These are phyloP conservation scores for Spodoptera picta DNA, from an alignment of 2,888 invertebrate genomes.

Conservation along the genomic window DNA sequence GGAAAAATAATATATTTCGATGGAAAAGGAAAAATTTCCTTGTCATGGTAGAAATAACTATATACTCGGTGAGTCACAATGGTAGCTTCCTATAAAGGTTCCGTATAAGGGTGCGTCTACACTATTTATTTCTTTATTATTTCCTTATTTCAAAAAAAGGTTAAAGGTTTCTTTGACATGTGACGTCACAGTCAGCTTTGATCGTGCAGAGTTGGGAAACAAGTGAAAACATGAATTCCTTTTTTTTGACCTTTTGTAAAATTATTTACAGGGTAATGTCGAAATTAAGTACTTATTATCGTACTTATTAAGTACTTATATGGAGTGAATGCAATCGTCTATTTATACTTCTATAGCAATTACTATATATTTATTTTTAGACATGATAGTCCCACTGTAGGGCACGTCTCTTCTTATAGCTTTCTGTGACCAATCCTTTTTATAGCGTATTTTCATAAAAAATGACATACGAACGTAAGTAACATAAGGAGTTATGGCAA, in stretches of 20 bases:
- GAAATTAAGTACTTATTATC: no score
- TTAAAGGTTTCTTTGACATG: slow-evolving; percentile 9
- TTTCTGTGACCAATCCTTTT: no score
- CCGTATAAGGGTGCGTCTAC: slow-evolving; percentile 9
- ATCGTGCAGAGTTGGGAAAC: slow-evolving; percentile 7
- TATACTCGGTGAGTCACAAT: slow-evolving; percentile 15
- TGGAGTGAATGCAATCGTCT: no score
- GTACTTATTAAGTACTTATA: no score
- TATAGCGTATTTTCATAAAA: no score
- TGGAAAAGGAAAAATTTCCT: slow-evolving; percentile 8
- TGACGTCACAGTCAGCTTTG: slow-evolving; percentile 17
- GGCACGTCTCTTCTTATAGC: no score
- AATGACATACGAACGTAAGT: no score
- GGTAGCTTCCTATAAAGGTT: slow-evolving; percentile 2
- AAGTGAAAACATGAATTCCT: no score
- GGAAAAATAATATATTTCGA: slow-evolving; percentile 18
- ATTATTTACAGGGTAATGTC: background rate
- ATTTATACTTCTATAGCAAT: no score
- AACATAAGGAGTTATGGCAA: no score
- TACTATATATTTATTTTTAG: no score
- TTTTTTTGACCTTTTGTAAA: background rate
- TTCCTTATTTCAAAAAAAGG: slow-evolving; percentile 1
- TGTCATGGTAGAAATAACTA: slow-evolving; percentile 28
- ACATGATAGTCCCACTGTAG: no score
- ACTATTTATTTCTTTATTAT: slow-evolving; percentile 10